A percentile compares a stretch with the other conserved stretches of the same genome.
Evolutionary conservation across 2,888 invertebrate species (phyloP).

Genomic region (Bimastos eiseni): DNA sequence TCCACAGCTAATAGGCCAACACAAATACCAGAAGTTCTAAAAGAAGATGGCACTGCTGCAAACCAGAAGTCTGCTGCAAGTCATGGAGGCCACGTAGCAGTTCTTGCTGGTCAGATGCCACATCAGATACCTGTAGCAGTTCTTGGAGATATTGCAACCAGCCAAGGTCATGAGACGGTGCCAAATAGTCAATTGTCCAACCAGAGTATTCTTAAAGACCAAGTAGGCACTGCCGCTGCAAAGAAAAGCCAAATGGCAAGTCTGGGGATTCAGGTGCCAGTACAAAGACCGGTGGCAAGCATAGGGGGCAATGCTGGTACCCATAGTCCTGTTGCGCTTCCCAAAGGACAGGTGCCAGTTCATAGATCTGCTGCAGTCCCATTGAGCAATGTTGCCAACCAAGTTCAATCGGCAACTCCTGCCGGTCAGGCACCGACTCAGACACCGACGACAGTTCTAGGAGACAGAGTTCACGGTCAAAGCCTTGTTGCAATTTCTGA

Average conservation of each 20-base stretch:
- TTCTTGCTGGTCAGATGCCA: not conserved
- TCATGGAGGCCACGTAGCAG: not conserved
- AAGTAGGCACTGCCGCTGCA: not conserved
- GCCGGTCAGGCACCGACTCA: not conserved
- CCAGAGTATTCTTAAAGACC: not conserved
- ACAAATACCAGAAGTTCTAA: not conserved
- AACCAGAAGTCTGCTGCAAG: not conserved
- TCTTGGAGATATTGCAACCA: not conserved
- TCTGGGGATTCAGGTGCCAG: not conserved
- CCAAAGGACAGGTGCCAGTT: not conserved
- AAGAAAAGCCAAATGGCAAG: not conserved
- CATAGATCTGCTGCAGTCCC: not conserved
- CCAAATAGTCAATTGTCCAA: not conserved
- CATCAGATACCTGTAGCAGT: not conserved
- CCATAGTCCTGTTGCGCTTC: not conserved
- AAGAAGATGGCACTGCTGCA: not conserved
- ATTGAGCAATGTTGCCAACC: not conserved
- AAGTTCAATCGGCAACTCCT: not conserved
- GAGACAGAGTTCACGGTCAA: not conserved
- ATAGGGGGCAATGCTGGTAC: not conserved
- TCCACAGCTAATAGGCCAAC: not conserved
- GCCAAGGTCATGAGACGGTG: not conserved
- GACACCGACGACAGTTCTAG: not conserved
- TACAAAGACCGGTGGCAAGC: not conserved
- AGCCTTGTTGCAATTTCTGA: not conserved